These are phyloP conservation scores for Drosophila parvula DNA, from an alignment of 1,140 invertebrate genomes.

Conservation along the genomic window DNA sequence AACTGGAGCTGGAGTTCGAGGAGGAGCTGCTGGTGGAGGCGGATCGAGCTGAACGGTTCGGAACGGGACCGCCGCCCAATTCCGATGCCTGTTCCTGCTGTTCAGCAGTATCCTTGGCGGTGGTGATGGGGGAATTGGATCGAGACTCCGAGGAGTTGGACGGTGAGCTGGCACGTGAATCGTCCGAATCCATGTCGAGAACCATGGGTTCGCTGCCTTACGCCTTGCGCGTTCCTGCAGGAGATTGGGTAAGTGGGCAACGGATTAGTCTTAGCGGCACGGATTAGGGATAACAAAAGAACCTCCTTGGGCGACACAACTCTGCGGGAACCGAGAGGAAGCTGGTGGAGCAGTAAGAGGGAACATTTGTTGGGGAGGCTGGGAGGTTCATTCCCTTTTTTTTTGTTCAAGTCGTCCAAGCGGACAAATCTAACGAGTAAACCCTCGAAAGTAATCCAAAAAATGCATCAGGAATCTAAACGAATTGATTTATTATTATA, in stretches of 20 bases:
- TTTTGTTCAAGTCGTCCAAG: neutral
- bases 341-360: conserved; percentile 6
- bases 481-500: neutral
- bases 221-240: conserved; percentile 53
- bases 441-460: too few species aligned
- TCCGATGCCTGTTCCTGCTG: neutral
- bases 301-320: conserved; percentile 9
- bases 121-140: conserved; percentile 56
- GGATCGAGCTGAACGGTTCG: conserved; percentile 26
- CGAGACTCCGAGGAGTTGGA: conserved; percentile 66
- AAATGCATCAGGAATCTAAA: too few species aligned
- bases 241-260: conserved; percentile 18
- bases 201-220: conserved; percentile 44
- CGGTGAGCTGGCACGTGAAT: conserved; percentile 55
- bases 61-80: neutral
- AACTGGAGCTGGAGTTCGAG: conserved; percentile 74
- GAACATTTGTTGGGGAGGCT: conserved; percentile 18
- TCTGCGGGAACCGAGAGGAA: conserved; percentile 5
- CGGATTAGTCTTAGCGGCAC: conserved; percentile 5
- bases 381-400: neutral
- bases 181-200: conserved; percentile 74
- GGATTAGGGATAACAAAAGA: conserved; percentile 2
- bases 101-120: conserved; percentile 5
- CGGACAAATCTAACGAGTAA: neutral
- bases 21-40: conserved; percentile 60